Conservation (phyloP, 2,113 vertebrate genomes). For the Zootoca vivipara region DNA sequence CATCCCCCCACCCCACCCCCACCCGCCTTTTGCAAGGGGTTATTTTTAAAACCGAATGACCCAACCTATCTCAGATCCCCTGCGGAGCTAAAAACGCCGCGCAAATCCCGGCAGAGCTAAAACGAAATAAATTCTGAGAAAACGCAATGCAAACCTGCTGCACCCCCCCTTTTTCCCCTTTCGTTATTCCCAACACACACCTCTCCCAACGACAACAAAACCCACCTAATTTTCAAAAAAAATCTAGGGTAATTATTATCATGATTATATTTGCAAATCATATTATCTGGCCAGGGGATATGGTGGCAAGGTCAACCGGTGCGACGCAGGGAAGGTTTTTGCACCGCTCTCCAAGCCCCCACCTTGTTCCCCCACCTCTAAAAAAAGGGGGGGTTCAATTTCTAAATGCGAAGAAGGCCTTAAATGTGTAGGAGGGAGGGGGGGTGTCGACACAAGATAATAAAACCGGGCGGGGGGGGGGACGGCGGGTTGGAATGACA, state of each 20-base stretch:
- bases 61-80: neutral
- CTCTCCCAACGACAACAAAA: neutral
- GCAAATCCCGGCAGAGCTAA: neutral
- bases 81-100: too few relatives aligned
- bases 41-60: constrained; percentile 12
- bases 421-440: neutral
- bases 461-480: neutral
- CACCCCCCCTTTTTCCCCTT: neutral
- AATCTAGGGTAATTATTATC: neutral
- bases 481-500: neutral
- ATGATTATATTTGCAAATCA: too few relatives aligned
- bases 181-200: neutral
- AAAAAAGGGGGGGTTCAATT: neutral
- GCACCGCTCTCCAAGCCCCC: neutral
- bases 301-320: neutral
- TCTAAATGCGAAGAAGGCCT: neutral
- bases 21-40: neutral
- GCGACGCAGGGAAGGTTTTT: neutral
- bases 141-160: neutral
- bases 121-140: neutral
- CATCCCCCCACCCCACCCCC: too few relatives aligned
- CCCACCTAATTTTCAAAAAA: too few relatives aligned
- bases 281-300: neutral
- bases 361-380: too few relatives aligned
- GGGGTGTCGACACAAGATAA: neutral